A percentile compares a stretch with the other conserved stretches of the same genome.
phyloP scores from a whole-genome alignment of 2,888 invertebrate species.

The Nomada fabriciana region DNA sequence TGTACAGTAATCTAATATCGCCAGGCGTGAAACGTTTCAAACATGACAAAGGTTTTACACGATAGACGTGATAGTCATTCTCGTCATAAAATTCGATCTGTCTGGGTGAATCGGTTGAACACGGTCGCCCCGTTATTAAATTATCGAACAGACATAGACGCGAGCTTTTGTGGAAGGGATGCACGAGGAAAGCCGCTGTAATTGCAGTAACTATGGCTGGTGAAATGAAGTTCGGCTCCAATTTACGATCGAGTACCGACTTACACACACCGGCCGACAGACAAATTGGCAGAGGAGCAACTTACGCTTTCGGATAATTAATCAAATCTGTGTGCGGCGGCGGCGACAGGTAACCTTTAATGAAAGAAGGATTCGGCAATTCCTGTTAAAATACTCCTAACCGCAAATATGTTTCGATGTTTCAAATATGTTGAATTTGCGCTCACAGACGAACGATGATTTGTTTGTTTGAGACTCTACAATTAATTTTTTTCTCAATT shows the following conservation, averaged over 20 bases:
- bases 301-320: constrained; percentile 70
- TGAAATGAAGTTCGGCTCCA: constrained; percentile 66
- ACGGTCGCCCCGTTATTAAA: constrained; percentile 26
- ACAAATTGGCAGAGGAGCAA: constrained; percentile 57
- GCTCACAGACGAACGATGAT: constrained; percentile 33
- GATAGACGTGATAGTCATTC: not conserved
- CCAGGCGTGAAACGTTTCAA: not conserved
- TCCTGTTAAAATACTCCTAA: constrained; percentile 65
- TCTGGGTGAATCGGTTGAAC: constrained; percentile 14
- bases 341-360: constrained; percentile 68
- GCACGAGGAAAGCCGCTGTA: constrained; percentile 34
- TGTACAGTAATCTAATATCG: not conserved
- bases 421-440: too few relatives aligned
- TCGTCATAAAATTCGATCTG: not conserved
- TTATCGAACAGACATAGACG: constrained; percentile 37
- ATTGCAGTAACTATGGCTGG: constrained; percentile 50
- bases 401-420: constrained; percentile 67
- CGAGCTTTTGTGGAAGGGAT: constrained; percentile 21
- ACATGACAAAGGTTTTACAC: not conserved
- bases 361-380: constrained; percentile 68
- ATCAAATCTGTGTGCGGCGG: constrained; percentile 68
- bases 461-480: constrained; percentile 13
- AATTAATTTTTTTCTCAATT: constrained; percentile 11
- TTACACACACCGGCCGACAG: constrained; percentile 50
- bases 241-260: constrained; percentile 66